These are phyloP conservation scores for Tringa solitaria DNA, from an alignment of 2,113 vertebrate genomes.

Conservation along the genomic window DNA sequence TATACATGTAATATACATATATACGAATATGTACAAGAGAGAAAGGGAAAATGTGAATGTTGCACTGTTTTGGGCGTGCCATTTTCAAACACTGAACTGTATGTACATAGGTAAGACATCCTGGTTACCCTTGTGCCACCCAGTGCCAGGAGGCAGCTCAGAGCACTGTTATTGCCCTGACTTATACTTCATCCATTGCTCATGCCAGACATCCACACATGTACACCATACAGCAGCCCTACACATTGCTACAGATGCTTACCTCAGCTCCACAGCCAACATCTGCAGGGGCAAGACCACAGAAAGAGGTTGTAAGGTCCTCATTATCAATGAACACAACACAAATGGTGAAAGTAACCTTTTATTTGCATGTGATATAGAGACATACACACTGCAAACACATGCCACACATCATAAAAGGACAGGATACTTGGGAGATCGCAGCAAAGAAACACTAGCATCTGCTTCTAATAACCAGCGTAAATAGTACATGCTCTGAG, in stretches of 20 bases:
- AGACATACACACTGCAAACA: conserved; percentile 70
- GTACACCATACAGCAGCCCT: conserved; percentile 41
- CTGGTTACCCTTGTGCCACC: background rate
- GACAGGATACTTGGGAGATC: conserved; percentile 70
- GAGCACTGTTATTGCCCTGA: background rate
- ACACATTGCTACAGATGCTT: conserved; percentile 51
- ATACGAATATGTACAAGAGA: background rate
- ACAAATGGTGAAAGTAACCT: conserved; percentile 77
- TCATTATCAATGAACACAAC: conserved; percentile 73
- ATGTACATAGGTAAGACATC: background rate
- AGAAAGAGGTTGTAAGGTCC: conserved; percentile 66
- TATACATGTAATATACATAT: background rate
- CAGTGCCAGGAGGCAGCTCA: background rate
- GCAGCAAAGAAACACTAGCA: conserved; percentile 60
- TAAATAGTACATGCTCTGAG: conserved; percentile 62
- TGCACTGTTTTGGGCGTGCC: background rate
- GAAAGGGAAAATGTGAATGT: background rate
- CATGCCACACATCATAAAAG: conserved; percentile 75
- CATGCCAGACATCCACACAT: conserved; percentile 51
- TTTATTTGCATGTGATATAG: conserved; percentile 72
- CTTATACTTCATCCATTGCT: background rate
- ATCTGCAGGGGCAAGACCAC: conserved; percentile 64
- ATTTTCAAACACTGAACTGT: background rate
- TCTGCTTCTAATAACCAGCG: conserved; percentile 64
- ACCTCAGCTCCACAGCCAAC: conserved; percentile 56